phyloP scores from a whole-genome alignment of 1,140 invertebrate species.

The Samia ricini region DNA sequence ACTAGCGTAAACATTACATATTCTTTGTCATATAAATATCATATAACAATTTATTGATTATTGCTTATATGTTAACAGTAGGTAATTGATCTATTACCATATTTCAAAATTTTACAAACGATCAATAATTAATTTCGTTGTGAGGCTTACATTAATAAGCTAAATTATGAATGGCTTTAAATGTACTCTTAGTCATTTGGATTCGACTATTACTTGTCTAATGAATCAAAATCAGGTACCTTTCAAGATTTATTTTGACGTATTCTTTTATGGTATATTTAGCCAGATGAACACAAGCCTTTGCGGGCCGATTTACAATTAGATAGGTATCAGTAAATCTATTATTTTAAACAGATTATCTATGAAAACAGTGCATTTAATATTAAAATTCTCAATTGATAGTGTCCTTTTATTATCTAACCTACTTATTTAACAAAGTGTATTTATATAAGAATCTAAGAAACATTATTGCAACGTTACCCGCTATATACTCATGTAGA shows the following conservation, averaged over 20 bases:
- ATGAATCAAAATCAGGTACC: not conserved
- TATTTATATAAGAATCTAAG: not conserved
- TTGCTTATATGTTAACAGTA: not conserved
- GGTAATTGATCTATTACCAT: not conserved
- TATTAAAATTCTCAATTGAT: too few relatives aligned
- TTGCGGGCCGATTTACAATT: not conserved
- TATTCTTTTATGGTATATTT: not conserved
- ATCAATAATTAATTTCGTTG: not conserved
- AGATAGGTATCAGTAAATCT: not conserved
- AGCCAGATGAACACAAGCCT: not conserved
- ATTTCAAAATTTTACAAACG: not conserved
- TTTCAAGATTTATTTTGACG: not conserved
- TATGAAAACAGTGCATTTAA: not conserved
- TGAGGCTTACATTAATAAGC: not conserved
- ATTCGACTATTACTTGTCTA: not conserved
- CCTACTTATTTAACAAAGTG: not conserved
- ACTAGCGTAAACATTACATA: not conserved
- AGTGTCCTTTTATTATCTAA: too few relatives aligned
- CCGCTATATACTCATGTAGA: conserved; percentile 22
- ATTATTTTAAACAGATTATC: not conserved
- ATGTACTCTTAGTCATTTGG: not conserved
- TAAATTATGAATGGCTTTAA: not conserved
- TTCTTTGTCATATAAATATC: not conserved
- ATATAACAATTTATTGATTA: not conserved
- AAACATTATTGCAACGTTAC: conserved; percentile 35